A percentile compares a stretch with the other conserved stretches of the same genome.
Evolutionary conservation across 2,888 invertebrate species (phyloP).

Genomic region (Sipha maydis): DNA sequence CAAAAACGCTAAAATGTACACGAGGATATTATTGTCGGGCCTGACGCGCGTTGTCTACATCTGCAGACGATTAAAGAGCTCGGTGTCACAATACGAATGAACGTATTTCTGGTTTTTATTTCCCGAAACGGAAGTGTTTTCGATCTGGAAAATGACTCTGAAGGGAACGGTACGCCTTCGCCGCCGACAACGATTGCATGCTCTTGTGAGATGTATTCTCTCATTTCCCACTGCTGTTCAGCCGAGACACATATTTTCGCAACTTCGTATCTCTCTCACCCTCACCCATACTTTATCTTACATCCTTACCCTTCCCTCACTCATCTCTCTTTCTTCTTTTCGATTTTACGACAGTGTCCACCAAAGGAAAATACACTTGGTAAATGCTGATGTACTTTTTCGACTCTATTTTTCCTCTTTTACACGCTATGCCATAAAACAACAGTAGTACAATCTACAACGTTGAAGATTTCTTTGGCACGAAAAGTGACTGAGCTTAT

Average conservation of each 20-base stretch:
- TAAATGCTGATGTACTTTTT: slow-evolving; percentile 1
- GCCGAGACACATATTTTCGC: not conserved
- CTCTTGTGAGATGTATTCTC: not conserved
- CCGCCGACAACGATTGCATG: slow-evolving; percentile 21
- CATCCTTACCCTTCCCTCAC: not conserved
- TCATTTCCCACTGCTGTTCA: not conserved
- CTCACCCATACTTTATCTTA: not conserved
- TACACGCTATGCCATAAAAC: not conserved
- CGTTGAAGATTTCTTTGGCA: not conserved
- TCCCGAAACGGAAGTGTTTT: slow-evolving; percentile 53
- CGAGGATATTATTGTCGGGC: slow-evolving; percentile 18
- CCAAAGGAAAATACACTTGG: not conserved
- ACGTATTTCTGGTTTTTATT: slow-evolving; percentile 52
- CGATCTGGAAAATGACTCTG: slow-evolving; percentile 54
- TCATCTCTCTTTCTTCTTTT: not conserved
- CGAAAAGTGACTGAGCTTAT: not conserved
- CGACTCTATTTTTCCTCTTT: not conserved
- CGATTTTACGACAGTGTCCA: slow-evolving; percentile 41
- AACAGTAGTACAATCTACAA: not conserved
- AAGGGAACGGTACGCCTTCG: slow-evolving; percentile 36
- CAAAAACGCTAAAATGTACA: not conserved
- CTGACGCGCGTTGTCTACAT: not conserved
- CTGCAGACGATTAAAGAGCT: slow-evolving; percentile 37
- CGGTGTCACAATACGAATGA: slow-evolving; percentile 36
- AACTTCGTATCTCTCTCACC: too few species aligned